Conservation (phyloP, 2,797 vertebrate species). For the Gymnothorax reevesii region DNA sequence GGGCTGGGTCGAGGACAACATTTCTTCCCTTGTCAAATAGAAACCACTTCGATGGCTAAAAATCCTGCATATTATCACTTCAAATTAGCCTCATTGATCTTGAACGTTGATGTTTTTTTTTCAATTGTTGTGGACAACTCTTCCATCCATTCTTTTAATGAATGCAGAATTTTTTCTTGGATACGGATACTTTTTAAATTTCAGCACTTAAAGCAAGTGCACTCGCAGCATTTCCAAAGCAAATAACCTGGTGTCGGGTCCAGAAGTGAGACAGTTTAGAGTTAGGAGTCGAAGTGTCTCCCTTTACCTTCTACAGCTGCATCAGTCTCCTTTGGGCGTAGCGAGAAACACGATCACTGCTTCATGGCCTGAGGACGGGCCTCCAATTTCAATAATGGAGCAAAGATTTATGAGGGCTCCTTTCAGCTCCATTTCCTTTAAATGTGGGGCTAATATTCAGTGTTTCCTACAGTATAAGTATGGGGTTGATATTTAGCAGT, state of each 20-base stretch:
- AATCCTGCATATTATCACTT: too few species aligned
- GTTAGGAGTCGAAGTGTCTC: not conserved
- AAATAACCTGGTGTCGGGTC: not conserved
- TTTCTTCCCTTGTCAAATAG: too few species aligned
- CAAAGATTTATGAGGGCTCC: conserved; percentile 45
- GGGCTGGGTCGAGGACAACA: too few species aligned
- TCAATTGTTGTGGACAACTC: too few species aligned
- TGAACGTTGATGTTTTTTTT: too few species aligned
- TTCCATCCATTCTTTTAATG: too few species aligned
- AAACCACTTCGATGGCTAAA: too few species aligned
- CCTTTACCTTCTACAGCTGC: not conserved
- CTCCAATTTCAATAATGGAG: conserved; percentile 48
- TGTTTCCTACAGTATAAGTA: too few species aligned
- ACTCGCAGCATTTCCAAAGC: not conserved
- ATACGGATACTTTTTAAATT: not conserved
- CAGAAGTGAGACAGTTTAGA: not conserved
- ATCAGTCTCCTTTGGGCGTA: not conserved
- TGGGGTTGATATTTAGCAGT: too few species aligned
- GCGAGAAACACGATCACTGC: conserved; percentile 35
- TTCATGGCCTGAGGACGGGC: conserved; percentile 31
- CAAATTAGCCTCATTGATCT: too few species aligned
- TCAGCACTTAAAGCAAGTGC: not conserved
- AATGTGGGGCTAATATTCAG: conserved; percentile 39
- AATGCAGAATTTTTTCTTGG: not conserved
- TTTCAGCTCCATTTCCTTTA: conserved; percentile 41